Evolutionary conservation across 2,888 invertebrate genomes (phyloP).

Genomic region (Gymnosoma rotundatum): DNA sequence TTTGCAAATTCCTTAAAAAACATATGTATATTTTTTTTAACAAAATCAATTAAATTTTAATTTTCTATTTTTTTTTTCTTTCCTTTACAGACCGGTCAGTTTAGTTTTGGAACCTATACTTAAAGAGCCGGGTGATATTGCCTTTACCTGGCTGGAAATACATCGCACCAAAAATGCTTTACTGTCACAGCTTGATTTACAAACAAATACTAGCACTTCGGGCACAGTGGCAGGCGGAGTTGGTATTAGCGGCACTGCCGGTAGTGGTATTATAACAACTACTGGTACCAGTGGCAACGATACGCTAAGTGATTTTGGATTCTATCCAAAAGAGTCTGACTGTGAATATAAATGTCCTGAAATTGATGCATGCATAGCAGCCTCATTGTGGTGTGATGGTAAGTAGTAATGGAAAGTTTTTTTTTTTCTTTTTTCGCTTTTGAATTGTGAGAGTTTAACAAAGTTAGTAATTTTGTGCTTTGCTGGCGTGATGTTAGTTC

Average conservation of each 20-base stretch:
- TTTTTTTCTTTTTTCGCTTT: background rate
- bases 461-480: slow-evolving; percentile 23
- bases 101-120: slow-evolving; percentile 88
- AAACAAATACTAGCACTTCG: slow-evolving; percentile 77
- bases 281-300: slow-evolving; percentile 77
- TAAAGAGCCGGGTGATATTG: slow-evolving; percentile 88
- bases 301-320: slow-evolving; percentile 81
- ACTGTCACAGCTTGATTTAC: slow-evolving; percentile 84
- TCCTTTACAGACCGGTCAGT: slow-evolving; percentile 83
- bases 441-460: background rate
- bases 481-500: slow-evolving; percentile 12
- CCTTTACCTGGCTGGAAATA: slow-evolving; percentile 91
- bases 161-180: slow-evolving; percentile 85
- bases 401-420: slow-evolving; percentile 75
- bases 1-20: background rate
- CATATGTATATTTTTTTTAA: background rate
- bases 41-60: slow-evolving; percentile 8
- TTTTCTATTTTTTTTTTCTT: background rate
- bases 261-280: slow-evolving; percentile 67
- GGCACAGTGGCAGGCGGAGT: slow-evolving; percentile 66
- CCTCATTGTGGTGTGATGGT: slow-evolving; percentile 89
- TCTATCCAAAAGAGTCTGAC: slow-evolving; percentile 83
- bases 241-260: slow-evolving; percentile 68
- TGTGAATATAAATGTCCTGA: slow-evolving; percentile 87
- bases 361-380: slow-evolving; percentile 90